Evolutionary conservation across 2,113 vertebrate genomes (phyloP), one percentile per base, ranked within the genome.

Genomic region (Crotophaga sulcirostris): DNA sequence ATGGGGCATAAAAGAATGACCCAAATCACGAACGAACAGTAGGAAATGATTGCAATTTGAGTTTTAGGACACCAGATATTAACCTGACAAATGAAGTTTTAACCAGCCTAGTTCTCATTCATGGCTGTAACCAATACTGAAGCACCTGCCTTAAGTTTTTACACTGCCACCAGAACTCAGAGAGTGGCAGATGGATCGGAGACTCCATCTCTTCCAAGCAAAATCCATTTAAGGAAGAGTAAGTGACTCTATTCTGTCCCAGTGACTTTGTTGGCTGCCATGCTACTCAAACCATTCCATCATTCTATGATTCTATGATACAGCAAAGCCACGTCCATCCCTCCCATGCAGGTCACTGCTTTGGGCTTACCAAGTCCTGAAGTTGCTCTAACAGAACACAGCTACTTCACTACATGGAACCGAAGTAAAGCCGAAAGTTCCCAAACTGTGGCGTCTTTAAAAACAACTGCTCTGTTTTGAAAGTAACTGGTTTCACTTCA

Each of bases 401-500:
- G 24, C 13, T 13, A 9, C 21, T 18, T 10, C 19, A 11, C 13
- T 11, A 5, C 5, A 2, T 0, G 3, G 3, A 66, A 63, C 20
- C 33, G 31, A 56, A 74, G 28, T 17, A 20, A 78, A 47, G 72
- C 26, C 34, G 28, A 4, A 51, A 54, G 26, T 42, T 54, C 44
- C 68, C 17, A 9, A 66, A 38, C 15, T 4, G 18, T 1, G 33
- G 47, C 0, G 0, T 28, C 74, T 74, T 78, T 36, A 28, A 60
- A 74, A 68, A 36, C 7, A 26, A 49, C 51, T 40, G 24, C 28
- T 87, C 78, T 67, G 72, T 67, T 90, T 77, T 54, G 59, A 95
- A 81, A 96, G 81, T 44, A 51, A 81, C 89, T 51, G 79, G 58
- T 55, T 79, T 69, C 34, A 52, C 84, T 81, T 88, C 88, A 76